phyloP scores from a whole-genome alignment of 2,888 invertebrate genomes.

The Acleris laterana region DNA sequence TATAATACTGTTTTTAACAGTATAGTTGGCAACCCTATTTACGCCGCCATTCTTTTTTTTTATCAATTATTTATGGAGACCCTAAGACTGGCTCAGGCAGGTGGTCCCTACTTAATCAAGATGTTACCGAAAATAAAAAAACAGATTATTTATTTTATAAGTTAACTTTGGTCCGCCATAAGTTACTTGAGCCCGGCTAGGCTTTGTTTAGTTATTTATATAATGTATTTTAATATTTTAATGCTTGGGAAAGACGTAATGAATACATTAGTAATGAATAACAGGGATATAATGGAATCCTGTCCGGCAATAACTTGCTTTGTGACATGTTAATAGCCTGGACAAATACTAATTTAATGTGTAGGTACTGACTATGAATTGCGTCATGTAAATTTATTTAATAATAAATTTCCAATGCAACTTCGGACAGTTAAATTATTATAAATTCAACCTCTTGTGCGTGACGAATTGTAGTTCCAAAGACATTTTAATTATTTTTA shows the following conservation, averaged over 20 bases:
- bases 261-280: conserved; percentile 81
- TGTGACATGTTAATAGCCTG: conserved; percentile 70
- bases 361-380: conserved; percentile 47
- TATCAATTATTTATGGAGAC: conserved; percentile 74
- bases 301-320: conserved; percentile 67
- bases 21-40: no score
- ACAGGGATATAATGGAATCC: conserved; percentile 58
- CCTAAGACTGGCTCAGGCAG: conserved; percentile 71
- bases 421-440: conserved; percentile 19
- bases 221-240: conserved; percentile 75
- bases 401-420: conserved; percentile 16
- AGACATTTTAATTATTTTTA: not conserved
- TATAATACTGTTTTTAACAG: no score
- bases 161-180: conserved; percentile 68
- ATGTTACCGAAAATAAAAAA: conserved; percentile 80
- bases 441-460: not conserved
- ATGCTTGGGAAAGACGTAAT: conserved; percentile 79
- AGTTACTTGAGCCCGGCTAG: conserved; percentile 67
- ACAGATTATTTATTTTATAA: conserved; percentile 74
- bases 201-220: conserved; percentile 76
- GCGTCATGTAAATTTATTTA: conserved; percentile 34
- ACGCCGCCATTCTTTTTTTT: conserved; percentile 73
- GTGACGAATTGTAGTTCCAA: not conserved
- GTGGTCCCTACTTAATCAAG: conserved; percentile 84
- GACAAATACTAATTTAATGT: conserved; percentile 66